Evolutionary conservation across 2,888 invertebrate genomes (phyloP).

Genomic region (Ephialtes manifestator): DNA sequence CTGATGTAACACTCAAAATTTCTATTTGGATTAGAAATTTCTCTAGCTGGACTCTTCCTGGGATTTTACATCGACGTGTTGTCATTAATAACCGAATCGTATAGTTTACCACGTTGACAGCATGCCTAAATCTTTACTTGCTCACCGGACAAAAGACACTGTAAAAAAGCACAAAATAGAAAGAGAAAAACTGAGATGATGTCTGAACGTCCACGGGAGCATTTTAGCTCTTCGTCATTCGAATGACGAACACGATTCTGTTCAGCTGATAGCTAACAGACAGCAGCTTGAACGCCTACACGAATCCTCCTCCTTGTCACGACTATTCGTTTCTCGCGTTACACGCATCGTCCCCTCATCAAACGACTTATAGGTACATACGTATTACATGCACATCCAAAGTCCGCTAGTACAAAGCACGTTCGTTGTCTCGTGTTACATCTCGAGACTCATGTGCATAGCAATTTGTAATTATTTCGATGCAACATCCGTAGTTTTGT

Average conservation of each 20-base stretch:
- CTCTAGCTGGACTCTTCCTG: slow-evolving; percentile 7
- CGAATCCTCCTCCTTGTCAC: slow-evolving; percentile 63
- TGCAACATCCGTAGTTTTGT: slow-evolving; percentile 57
- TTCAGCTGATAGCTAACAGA: slow-evolving; percentile 65
- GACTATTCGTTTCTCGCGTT: slow-evolving; percentile 70
- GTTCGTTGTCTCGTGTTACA: slow-evolving; percentile 63
- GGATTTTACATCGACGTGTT: slow-evolving; percentile 21
- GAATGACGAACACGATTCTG: slow-evolving; percentile 75
- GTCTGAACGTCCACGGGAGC: slow-evolving; percentile 55
- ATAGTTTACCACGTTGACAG: slow-evolving; percentile 40
- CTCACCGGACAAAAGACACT: slow-evolving; percentile 56
- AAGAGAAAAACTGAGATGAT: slow-evolving; percentile 33
- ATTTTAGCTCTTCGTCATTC: slow-evolving; percentile 74
- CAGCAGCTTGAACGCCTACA: slow-evolving; percentile 69
- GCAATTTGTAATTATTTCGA: slow-evolving; percentile 69
- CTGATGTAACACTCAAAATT: too few species aligned
- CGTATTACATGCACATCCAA: slow-evolving; percentile 42
- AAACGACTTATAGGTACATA: slow-evolving; percentile 61
- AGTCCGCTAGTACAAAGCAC: slow-evolving; percentile 48
- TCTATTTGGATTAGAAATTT: neutral
- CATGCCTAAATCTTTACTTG: slow-evolving; percentile 27
- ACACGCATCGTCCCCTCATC: slow-evolving; percentile 65
- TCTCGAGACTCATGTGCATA: slow-evolving; percentile 47
- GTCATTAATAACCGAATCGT: slow-evolving; percentile 31
- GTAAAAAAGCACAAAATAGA: slow-evolving; percentile 39